Percentiles rank a stretch among this genome's conserved stretches.
Conservation (phyloP, 2,888 invertebrate genomes). For the Scelioninae gen. 2 region DNA sequence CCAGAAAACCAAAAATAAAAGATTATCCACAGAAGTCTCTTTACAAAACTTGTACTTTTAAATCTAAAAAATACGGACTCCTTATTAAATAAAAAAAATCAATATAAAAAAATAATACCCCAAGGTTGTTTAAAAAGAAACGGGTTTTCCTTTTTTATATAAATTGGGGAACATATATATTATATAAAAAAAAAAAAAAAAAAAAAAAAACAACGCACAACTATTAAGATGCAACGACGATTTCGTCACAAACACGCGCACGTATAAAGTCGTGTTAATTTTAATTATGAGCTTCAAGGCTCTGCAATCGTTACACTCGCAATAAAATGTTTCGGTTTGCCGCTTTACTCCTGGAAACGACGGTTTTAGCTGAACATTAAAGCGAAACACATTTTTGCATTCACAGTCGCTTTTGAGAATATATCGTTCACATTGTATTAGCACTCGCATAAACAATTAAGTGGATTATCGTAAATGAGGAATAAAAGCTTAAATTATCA, state of each 20-base stretch:
- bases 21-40: too few species aligned
- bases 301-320: constrained; percentile 43
- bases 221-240: constrained; percentile 1
- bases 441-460: constrained; percentile 42
- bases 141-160: too few species aligned
- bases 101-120: too few species aligned
- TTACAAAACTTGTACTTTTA: too few species aligned
- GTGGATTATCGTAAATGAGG: constrained; percentile 17
- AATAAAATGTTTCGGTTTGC: constrained; percentile 26
- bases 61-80: too few species aligned
- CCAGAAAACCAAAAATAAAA: too few species aligned
- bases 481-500: constrained; percentile 3
- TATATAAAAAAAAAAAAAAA: constrained; percentile 13
- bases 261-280: constrained; percentile 11
- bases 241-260: neutral
- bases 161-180: too few species aligned
- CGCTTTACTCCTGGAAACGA: constrained; percentile 10
- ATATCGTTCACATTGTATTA: constrained; percentile 34
- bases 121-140: too few species aligned
- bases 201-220: constrained; percentile 26
- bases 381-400: constrained; percentile 39
- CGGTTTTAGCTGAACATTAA: constrained; percentile 34
- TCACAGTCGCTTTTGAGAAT: constrained; percentile 41
- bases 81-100: too few species aligned
- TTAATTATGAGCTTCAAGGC: constrained; percentile 17